Conservation (phyloP, 2,888 invertebrate genomes). For the Thera obeliscata region DNA sequence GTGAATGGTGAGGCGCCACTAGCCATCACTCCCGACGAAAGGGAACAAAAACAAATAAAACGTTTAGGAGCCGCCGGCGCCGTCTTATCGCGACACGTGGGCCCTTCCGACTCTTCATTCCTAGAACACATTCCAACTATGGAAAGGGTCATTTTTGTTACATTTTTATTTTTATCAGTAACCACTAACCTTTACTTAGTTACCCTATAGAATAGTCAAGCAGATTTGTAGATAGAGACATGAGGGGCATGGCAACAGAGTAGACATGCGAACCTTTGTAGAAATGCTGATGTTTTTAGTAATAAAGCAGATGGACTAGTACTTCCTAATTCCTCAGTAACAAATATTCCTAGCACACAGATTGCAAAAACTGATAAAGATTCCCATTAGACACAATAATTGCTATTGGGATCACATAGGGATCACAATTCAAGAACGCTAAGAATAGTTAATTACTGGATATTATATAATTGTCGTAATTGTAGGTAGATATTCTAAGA, state of each 20-base stretch:
- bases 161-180: slow-evolving; percentile 10
- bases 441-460: neutral
- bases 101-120: slow-evolving; percentile 61
- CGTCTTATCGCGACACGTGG: slow-evolving; percentile 75
- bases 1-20: slow-evolving; percentile 60
- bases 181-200: slow-evolving; percentile 4
- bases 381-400: neutral
- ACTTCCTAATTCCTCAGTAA: no score
- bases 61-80: slow-evolving; percentile 64
- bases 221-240: slow-evolving; percentile 7
- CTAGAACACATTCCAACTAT: slow-evolving; percentile 63
- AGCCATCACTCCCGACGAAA: slow-evolving; percentile 40
- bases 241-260: neutral
- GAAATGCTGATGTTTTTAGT: neutral
- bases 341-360: neutral
- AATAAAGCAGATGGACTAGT: neutral
- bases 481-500: neutral
- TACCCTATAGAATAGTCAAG: neutral
- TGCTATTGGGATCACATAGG: no score
- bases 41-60: slow-evolving; percentile 55
- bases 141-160: slow-evolving; percentile 42
- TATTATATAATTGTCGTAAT: neutral
- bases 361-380: neutral
- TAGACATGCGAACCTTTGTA: neutral
- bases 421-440: neutral